Evolutionary conservation across 1,140 invertebrate genomes (phyloP).

Genomic region (Atta colombica): DNA sequence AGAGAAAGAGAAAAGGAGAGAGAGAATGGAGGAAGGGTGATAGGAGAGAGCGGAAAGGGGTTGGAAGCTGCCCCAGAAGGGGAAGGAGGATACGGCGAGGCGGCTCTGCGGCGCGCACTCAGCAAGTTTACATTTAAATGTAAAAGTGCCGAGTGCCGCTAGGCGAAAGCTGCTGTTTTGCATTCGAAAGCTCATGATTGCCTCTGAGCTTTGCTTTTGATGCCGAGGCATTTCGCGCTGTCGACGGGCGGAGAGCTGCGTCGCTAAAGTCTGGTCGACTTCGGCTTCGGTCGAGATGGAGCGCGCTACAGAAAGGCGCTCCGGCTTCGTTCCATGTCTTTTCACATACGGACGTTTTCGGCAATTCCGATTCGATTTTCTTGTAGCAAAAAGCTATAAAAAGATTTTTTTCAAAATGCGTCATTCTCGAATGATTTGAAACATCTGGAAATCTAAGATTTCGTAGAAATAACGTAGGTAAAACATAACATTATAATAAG

Average conservation of each 20-base stretch:
- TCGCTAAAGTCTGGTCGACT: conserved; percentile 40
- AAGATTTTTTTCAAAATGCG: background rate
- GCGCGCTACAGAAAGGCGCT: conserved; percentile 30
- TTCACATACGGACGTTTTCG: conserved; percentile 34
- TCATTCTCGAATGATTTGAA: background rate
- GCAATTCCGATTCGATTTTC: conserved; percentile 27
- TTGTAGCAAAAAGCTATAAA: background rate
- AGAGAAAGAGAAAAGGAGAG: background rate
- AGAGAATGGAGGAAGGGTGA: background rate
- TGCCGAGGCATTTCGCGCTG: conserved; percentile 74
- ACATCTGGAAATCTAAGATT: background rate
- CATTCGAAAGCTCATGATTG: conserved; percentile 88
- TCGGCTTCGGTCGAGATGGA: conserved; percentile 60
- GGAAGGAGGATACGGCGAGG: conserved; percentile 72
- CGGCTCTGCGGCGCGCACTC: conserved; percentile 80
- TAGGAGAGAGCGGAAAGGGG: conserved; percentile 35
- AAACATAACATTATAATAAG: too few relatives aligned
- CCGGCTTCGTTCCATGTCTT: conserved; percentile 4
- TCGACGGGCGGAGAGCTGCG: conserved; percentile 63
- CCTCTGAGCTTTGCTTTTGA: conserved; percentile 87
- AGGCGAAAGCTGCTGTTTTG: conserved; percentile 86
- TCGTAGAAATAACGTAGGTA: background rate
- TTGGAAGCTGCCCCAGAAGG: conserved; percentile 60
- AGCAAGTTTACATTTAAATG: conserved; percentile 87
- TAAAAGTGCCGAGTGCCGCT: conserved; percentile 85